Evolutionary conservation across 53 echinoderm and acorn worm genomes (phyloP), one percentile per base, ranked within the genome.

Genomic region (Zoroaster sp.): DNA sequence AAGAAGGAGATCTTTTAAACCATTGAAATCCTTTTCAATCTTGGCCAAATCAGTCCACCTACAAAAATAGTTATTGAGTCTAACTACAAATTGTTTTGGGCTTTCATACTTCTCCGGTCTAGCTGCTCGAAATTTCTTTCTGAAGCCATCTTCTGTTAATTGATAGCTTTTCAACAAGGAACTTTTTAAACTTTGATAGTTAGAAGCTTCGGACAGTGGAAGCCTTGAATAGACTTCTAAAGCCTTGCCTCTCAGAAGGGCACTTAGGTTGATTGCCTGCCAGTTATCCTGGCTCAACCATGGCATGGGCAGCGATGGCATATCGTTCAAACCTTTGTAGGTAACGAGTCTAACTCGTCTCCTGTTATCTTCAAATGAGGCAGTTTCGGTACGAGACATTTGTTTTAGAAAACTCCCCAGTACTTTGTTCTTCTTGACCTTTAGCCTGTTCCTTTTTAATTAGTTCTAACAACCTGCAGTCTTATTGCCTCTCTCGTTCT

Each of bases 281-380:
- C 88, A 88, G 40, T 88, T 28, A 2, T 77, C 49, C 33, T 77
- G 23, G 3, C 30, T 44, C 88, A 66, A 77, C 4, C 68, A 66
- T 76, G 66, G 77, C n/a, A n/a, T n/a, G n/a, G n/a, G n/a, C n/a
- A 34, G 69, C 2, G 4, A 33, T 42, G 32, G 77, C 77, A 40
- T 77, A 77, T n/a, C n/a, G n/a, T n/a, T n/a, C n/a, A n/a, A n/a
- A n/a, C n/a, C n/a, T n/a, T n/a, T n/a, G n/a, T n/a, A 88, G 7
- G 35, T 88, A n/a, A 88, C 1, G 88, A 55, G 37, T 75, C 88
- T 18, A 88, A 30, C 15, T 88, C 88, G 78, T 88, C 88, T 36
- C 40, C 59, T 13, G 38, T 32, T n/a, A 54, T 55, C n/a, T 88
- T 51, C 40, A 88, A 88, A 3, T 34, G 76, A 9, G 88, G 75